Base-by-base conservation (phyloP, 2,113 vertebrate genomes). In the Hippoglossus stenolepis region DNA sequence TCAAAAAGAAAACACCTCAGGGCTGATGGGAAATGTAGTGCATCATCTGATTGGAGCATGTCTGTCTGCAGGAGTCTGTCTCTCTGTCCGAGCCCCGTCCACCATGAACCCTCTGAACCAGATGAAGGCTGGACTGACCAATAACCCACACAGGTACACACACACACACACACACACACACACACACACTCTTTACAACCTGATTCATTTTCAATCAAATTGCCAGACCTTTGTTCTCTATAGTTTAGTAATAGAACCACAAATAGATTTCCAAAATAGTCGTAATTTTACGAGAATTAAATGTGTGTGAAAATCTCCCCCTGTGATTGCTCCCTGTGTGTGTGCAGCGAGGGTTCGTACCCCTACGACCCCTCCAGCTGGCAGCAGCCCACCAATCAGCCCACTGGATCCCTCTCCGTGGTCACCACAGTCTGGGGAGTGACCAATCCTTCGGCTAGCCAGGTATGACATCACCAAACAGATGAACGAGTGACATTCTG, bases 391-490 rank as follows among this genome's bases (percentile, higher is more conserved):
- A 93, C 93, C 95, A 95, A 94, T 91, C 97, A 97, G 94, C 96
- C 96, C 0, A 91, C 96, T 24, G 96, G 96, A 82, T 97, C 96
- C 54, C 95, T 97, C 83, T 98, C 97, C 0, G 96, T 98, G 93
- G 97, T 98, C 79, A 98, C 97, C 65, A 98, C 97, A 0, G 96
- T 98, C 82, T 98, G 97, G 97, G 97, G 97, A 21, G 96, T 98
- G 40, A 95, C 96, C 94, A 97, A 96, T 84, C 93, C 96, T 23
- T 96, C 97, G 0, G 95, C 95, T 92, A 97, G 95, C 87, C 97
- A 98, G 96, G 97, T 97, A 94, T 63, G 75, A 81, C 66, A 54
- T 73, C 80, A 72, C 15, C 59, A 38, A 11, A 3, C 45, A 47
- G 12, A 17, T 15, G 45, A 23, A 3, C 3, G 54, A 21, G 54